Evolutionary conservation across 2,797 vertebrate species (phyloP).

Genomic region (Aeoliscus strigatus): DNA sequence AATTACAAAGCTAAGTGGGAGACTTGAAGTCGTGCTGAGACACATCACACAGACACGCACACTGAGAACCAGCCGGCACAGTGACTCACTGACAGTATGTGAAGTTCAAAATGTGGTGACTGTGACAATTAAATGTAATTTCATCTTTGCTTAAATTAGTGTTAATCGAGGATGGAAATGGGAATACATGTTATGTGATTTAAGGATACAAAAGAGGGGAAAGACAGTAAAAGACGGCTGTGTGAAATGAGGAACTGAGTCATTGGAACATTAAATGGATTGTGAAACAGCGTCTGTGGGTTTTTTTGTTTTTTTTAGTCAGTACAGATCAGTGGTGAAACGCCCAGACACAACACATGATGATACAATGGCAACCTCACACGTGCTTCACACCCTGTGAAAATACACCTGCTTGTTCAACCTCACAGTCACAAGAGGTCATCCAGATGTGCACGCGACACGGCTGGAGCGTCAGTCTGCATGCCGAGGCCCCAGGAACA

Average conservation of each 20-base stretch:
- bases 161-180: conserved; percentile 10
- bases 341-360: not conserved
- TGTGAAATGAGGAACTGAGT: not conserved
- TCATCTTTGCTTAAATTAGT: conserved; percentile 15
- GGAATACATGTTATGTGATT: conserved; percentile 3
- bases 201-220: conserved; percentile 6
- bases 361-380: not conserved
- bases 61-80: conserved; percentile 16
- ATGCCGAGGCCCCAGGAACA: not conserved
- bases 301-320: conserved; percentile 16
- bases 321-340: conserved; percentile 24
- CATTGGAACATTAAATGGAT: not conserved
- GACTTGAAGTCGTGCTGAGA: conserved; percentile 54
- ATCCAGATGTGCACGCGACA: conserved; percentile 25
- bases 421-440: conserved; percentile 9
- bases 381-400: conserved; percentile 17
- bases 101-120: conserved; percentile 14
- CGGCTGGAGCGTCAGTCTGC: not conserved
- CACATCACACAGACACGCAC: conserved; percentile 24
- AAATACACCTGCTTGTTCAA: conserved; percentile 38
- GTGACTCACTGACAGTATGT: conserved; percentile 31
- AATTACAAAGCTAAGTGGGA: conserved; percentile 61
- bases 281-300: conserved; percentile 10
- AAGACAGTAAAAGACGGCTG: not conserved
- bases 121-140: conserved; percentile 23